Conservation (phyloP, 2,888 invertebrate species). For the Tiliacea citrago region DNA sequence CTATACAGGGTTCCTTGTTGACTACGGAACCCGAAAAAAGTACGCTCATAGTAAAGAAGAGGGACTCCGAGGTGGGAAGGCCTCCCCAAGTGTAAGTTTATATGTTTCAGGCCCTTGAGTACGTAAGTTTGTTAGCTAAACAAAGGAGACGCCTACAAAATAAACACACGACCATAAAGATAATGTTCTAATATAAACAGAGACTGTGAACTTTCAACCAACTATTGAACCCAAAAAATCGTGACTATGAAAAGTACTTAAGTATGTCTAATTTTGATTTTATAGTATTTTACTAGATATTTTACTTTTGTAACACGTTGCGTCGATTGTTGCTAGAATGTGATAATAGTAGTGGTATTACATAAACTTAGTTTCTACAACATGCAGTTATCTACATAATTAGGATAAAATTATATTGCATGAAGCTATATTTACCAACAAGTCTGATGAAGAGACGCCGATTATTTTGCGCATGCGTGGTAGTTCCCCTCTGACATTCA, state of each 20-base stretch:
- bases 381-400: too few relatives aligned
- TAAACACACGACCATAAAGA: not conserved
- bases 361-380: not conserved
- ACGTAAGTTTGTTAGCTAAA: not conserved
- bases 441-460: conserved; percentile 70
- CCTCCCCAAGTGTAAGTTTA: not conserved
- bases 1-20: too few relatives aligned
- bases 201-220: conserved; percentile 5
- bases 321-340: conserved; percentile 3
- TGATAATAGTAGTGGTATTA: too few relatives aligned
- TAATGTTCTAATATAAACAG: not conserved
- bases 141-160: not conserved
- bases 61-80: not conserved
- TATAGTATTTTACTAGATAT: not conserved
- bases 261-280: not conserved
- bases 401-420: not conserved
- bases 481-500: conserved; percentile 52
- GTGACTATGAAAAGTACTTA: not conserved
- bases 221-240: conserved; percentile 1
- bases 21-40: not conserved
- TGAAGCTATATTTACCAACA: conserved; percentile 38
- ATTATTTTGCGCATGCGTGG: conserved; percentile 82
- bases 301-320: not conserved
- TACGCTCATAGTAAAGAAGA: not conserved
- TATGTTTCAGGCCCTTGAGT: not conserved